These are phyloP conservation scores for Tor tambroides DNA, from an alignment of 2,113 vertebrate genomes.

Conservation along the genomic window DNA sequence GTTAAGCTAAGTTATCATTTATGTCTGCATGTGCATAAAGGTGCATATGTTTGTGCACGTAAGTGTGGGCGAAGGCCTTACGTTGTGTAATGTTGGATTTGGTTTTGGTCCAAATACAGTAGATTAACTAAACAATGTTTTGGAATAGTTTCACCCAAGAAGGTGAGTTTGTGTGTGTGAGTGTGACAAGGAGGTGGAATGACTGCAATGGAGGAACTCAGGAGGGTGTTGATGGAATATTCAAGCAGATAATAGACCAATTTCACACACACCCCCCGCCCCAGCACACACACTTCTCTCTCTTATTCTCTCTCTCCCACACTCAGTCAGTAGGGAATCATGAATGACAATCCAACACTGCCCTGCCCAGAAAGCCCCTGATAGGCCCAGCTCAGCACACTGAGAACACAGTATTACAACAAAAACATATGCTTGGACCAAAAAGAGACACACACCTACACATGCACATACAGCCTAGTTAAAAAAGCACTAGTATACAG, in stretches of 20 bases:
- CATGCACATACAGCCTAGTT: neutral
- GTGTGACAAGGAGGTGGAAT: slow-evolving; percentile 7
- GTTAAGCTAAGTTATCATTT: neutral
- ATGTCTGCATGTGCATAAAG: slow-evolving; percentile 20
- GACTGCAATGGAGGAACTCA: slow-evolving; percentile 49
- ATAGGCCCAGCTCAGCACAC: slow-evolving; percentile 19
- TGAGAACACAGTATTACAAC: slow-evolving; percentile 21
- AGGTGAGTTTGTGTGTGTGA: slow-evolving; percentile 24
- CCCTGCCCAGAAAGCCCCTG: slow-evolving; percentile 40
- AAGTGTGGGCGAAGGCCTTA: neutral
- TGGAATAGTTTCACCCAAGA: slow-evolving; percentile 15
- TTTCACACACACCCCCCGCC: slow-evolving; percentile 31
- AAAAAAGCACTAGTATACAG: neutral
- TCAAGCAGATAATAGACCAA: slow-evolving; percentile 52
- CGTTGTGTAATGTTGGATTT: slow-evolving; percentile 5
- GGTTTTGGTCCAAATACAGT: slow-evolving; percentile 33
- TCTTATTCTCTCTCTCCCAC: slow-evolving; percentile 25
- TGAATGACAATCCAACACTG: slow-evolving; percentile 56
- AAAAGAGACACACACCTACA: slow-evolving; percentile 13
- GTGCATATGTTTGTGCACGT: neutral
- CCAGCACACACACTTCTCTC: slow-evolving; percentile 20
- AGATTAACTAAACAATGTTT: slow-evolving; percentile 43
- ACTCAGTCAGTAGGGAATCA: slow-evolving; percentile 49
- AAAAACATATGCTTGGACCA: slow-evolving; percentile 15
- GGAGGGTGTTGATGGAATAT: slow-evolving; percentile 60